phyloP scores from a whole-genome alignment of 2,888 invertebrate genomes.

The Patella ulyssiponensis region DNA sequence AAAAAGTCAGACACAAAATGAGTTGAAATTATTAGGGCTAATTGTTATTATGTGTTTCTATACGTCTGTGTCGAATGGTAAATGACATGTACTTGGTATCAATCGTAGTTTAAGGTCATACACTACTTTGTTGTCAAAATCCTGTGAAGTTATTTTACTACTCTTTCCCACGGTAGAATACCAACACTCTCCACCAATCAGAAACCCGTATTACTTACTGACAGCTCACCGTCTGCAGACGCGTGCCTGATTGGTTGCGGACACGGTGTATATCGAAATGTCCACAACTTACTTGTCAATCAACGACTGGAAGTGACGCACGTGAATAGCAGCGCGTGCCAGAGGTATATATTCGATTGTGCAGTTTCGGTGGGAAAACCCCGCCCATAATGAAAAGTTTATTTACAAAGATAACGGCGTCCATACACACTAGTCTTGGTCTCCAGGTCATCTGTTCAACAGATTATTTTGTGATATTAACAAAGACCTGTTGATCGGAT shows the following conservation, averaged over 20 bases:
- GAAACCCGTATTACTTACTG: background rate
- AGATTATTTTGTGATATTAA: too few species aligned
- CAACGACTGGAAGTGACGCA: slow-evolving; percentile 12
- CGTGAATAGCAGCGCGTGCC: slow-evolving; percentile 29
- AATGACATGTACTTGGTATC: slow-evolving; percentile 8
- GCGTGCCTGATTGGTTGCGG: background rate
- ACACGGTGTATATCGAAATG: too few species aligned
- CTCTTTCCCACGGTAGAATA: slow-evolving; percentile 29
- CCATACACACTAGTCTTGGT: too few species aligned
- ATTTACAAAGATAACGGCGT: too few species aligned
- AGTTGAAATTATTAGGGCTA: too few species aligned
- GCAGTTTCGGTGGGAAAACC: slow-evolving; percentile 27
- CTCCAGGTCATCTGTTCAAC: too few species aligned
- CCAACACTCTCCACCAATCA: slow-evolving; percentile 20
- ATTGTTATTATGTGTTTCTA: too few species aligned
- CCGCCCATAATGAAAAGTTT: slow-evolving; percentile 15
- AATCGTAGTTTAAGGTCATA: slow-evolving; percentile 13
- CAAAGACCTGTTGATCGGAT: too few species aligned
- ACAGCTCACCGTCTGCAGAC: slow-evolving; percentile 9
- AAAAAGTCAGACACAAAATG: background rate
- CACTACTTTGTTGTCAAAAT: background rate
- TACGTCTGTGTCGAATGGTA: slow-evolving; percentile 14
- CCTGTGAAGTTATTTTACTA: slow-evolving; percentile 22
- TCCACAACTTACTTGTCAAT: background rate
- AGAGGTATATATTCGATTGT: background rate